Percentiles rank a stretch among this genome's conserved stretches.
Conservation (phyloP, 2,113 vertebrate species). For the Apistogramma diplotaenia region DNA sequence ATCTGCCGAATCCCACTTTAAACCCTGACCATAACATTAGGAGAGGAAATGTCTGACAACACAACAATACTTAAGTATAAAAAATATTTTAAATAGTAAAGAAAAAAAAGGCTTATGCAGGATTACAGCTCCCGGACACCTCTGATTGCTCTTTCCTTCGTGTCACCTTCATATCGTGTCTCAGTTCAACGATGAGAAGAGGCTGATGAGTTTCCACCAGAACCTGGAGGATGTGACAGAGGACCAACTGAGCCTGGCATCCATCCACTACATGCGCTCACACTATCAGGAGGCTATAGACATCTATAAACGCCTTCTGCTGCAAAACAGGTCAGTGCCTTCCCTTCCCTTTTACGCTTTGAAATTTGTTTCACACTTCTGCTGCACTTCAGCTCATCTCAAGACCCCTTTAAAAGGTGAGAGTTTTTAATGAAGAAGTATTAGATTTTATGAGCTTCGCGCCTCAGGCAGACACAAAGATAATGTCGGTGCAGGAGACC, state of each 20-base stretch:
- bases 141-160: neutral
- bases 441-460: neutral
- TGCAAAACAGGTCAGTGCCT: slow-evolving; percentile 85
- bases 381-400: neutral
- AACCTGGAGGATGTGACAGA: slow-evolving; percentile 96
- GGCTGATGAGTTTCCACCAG: slow-evolving; percentile 94
- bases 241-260: slow-evolving; percentile 96
- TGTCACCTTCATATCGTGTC: neutral
- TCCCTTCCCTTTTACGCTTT: neutral
- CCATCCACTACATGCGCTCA: slow-evolving; percentile 97
- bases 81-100: too few species aligned
- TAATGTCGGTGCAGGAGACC: neutral
- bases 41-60: fast-evolving
- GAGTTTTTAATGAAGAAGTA: neutral
- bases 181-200: slow-evolving; percentile 96
- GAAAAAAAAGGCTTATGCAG: neutral
- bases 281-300: slow-evolving; percentile 98
- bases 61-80: neutral
- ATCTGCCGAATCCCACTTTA: neutral
- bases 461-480: neutral
- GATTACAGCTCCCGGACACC: neutral
- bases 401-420: neutral
- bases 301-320: slow-evolving; percentile 94
- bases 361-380: neutral
- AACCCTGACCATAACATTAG: fast-evolving